phyloP scores from a whole-genome alignment of 1,140 invertebrate genomes.

The Cotesia chilonis region DNA sequence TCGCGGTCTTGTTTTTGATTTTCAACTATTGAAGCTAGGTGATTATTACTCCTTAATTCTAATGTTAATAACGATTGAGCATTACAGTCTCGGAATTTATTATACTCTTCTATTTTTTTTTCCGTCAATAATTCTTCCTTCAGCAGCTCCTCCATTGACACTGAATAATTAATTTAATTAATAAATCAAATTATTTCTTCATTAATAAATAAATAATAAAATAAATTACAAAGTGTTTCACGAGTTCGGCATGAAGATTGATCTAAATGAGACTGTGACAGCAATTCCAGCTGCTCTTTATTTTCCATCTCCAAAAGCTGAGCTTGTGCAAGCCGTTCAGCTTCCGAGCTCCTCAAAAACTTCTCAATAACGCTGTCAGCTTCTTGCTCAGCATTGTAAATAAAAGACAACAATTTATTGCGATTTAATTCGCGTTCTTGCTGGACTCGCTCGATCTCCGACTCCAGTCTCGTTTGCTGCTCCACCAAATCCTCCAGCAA shows the following conservation, averaged over 20 bases:
- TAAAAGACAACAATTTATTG: slow-evolving; percentile 64
- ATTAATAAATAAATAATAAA: slow-evolving; percentile 24
- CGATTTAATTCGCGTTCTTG: slow-evolving; percentile 71
- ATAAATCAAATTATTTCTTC: background rate
- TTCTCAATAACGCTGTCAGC: slow-evolving; percentile 73
- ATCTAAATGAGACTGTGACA: slow-evolving; percentile 66
- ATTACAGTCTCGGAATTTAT: slow-evolving; percentile 68
- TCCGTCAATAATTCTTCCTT: slow-evolving; percentile 70
- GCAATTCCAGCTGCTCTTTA: slow-evolving; percentile 69
- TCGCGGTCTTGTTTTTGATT: slow-evolving; percentile 70
- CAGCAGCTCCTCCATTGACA: slow-evolving; percentile 74
- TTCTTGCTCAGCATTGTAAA: slow-evolving; percentile 68
- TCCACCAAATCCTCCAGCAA: slow-evolving; percentile 70
- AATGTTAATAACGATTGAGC: slow-evolving; percentile 68
- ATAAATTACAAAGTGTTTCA: slow-evolving; percentile 59
- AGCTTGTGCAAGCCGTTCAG: slow-evolving; percentile 69
- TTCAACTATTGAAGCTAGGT: slow-evolving; percentile 70
- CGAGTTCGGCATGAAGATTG: slow-evolving; percentile 58
- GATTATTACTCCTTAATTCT: slow-evolving; percentile 68
- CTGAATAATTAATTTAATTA: slow-evolving; percentile 54
- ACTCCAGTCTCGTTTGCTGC: slow-evolving; percentile 72
- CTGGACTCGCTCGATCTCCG: slow-evolving; percentile 73
- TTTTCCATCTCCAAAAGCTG: slow-evolving; percentile 73
- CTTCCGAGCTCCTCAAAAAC: slow-evolving; percentile 69
- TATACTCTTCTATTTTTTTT: slow-evolving; percentile 69